Evolutionary conservation across 2,888 invertebrate genomes (phyloP).

Genomic region (Orthosia cruda): DNA sequence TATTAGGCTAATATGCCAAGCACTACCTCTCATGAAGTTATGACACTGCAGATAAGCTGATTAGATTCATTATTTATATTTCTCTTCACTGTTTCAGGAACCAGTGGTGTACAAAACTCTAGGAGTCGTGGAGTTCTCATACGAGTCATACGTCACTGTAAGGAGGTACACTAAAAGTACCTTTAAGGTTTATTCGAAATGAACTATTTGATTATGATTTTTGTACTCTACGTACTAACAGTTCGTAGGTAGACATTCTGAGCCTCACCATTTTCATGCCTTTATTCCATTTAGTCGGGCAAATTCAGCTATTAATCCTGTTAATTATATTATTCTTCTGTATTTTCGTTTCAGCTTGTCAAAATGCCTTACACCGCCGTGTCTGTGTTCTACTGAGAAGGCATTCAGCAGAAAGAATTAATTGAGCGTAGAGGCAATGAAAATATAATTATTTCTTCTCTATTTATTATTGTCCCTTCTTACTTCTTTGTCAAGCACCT

Average conservation of each 20-base stretch:
- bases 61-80: not conserved
- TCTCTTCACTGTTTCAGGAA: conserved; percentile 13
- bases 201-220: no score
- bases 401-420: not conserved
- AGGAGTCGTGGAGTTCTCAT: conserved; percentile 44
- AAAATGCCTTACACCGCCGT: conserved; percentile 43
- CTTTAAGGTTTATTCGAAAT: no score
- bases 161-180: not conserved
- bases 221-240: not conserved
- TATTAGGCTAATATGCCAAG: not conserved
- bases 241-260: no score
- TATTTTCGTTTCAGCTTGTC: conserved; percentile 36
- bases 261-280: not conserved
- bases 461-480: not conserved
- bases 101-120: conserved; percentile 49
- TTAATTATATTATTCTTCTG: not conserved
- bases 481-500: not conserved
- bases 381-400: conserved; percentile 43
- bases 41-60: not conserved
- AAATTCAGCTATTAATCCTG: no score
- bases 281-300: not conserved
- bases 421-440: not conserved
- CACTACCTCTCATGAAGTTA: not conserved
- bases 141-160: conserved; percentile 42
- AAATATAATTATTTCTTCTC: not conserved